phyloP scores from a whole-genome alignment of 2,113 vertebrate genomes.

The Ageneiosus marmoratus region DNA sequence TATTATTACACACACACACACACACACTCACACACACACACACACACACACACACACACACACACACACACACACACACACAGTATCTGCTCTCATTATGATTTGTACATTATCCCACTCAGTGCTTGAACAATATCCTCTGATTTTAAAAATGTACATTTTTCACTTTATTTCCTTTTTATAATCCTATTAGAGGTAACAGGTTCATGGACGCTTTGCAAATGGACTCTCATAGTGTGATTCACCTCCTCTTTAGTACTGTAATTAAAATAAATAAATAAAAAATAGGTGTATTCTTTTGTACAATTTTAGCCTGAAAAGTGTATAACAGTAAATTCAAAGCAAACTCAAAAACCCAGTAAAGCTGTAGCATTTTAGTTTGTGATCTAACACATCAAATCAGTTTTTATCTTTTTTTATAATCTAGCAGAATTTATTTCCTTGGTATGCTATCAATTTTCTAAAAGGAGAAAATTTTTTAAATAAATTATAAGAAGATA shows the following conservation, averaged over 20 bases:
- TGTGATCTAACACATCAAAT: neutral
- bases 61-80: too few relatives aligned
- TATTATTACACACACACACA: too few relatives aligned
- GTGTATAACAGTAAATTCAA: neutral
- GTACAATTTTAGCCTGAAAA: neutral
- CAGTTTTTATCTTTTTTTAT: neutral
- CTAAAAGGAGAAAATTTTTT: neutral
- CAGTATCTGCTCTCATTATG: conserved; percentile 60
- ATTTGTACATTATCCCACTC: conserved; percentile 64
- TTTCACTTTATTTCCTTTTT: conserved; percentile 40
- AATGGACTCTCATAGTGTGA: neutral
- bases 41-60: too few relatives aligned
- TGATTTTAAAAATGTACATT: conserved; percentile 46
- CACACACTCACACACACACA: too few relatives aligned
- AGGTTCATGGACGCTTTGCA: conserved; percentile 19
- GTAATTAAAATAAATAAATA: neutral
- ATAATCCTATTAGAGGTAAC: conserved; percentile 55
- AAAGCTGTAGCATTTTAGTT: neutral
- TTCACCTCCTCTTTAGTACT: neutral
- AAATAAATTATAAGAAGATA: neutral
- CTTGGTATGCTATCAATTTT: neutral
- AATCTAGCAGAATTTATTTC: neutral
- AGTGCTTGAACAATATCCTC: conserved; percentile 44
- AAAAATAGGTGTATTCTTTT: neutral
- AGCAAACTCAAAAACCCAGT: neutral